phyloP scores from a whole-genome alignment of 1,140 invertebrate species.

The Drosophila mayri region DNA sequence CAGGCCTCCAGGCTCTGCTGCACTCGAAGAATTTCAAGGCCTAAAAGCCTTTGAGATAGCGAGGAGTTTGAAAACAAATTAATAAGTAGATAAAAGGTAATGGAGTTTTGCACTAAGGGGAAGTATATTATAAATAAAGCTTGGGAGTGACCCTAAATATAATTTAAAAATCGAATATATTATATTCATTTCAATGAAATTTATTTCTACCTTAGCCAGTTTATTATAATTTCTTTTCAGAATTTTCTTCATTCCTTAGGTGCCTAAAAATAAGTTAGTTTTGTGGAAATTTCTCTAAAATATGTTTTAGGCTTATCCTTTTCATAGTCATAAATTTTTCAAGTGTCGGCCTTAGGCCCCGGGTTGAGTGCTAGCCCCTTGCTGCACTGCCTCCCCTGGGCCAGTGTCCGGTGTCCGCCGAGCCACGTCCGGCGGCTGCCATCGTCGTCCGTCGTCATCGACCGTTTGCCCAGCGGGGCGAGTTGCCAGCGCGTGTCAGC shows the following conservation, averaged over 20 bases:
- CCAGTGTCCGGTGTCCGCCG: slow-evolving; percentile 33
- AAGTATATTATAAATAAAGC: neutral
- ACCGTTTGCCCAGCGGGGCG: slow-evolving; percentile 56
- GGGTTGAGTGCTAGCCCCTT: too few species aligned
- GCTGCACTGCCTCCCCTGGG: neutral
- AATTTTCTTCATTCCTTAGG: too few species aligned
- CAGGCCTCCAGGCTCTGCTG: slow-evolving; percentile 20
- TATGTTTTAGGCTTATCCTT: neutral
- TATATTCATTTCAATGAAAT: neutral
- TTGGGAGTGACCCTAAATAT: neutral
- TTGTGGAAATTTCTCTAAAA: neutral
- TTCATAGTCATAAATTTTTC: neutral
- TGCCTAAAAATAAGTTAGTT: too few species aligned
- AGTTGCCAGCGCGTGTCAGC: slow-evolving; percentile 73
- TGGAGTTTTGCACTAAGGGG: neutral
- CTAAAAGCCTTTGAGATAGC: neutral
- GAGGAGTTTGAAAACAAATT: neutral
- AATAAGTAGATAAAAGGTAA: neutral
- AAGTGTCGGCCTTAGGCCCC: slow-evolving; percentile 11
- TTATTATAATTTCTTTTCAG: too few species aligned
- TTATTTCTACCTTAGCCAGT: neutral
- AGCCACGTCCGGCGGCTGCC: slow-evolving; percentile 35
- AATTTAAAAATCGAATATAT: neutral
- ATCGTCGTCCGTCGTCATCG: slow-evolving; percentile 35
- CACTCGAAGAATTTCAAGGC: slow-evolving; percentile 13